Percentiles rank a stretch among this genome's conserved stretches.
phyloP scores from a whole-genome alignment of 2,797 vertebrate species.

The Parauchenoglanis punctatus region DNA sequence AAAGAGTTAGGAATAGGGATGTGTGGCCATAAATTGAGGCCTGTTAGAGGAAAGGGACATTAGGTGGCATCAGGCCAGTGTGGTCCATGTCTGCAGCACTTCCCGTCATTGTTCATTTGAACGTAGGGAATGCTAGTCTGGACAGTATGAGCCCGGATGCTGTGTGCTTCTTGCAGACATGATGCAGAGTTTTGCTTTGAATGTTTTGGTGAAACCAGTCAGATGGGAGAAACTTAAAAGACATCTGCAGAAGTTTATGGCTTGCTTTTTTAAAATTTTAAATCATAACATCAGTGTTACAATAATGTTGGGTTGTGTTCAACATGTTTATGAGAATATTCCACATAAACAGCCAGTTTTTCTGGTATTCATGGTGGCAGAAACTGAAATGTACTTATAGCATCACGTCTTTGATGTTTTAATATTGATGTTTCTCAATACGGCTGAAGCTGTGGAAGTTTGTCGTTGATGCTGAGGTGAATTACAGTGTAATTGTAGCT shows the following conservation, averaged over 20 bases:
- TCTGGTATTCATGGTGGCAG: neutral
- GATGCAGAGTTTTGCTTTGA: slow-evolving; percentile 3
- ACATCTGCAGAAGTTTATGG: neutral
- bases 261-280: neutral
- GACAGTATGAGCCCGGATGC: slow-evolving; percentile 25
- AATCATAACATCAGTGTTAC: neutral
- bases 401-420: neutral
- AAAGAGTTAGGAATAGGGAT: neutral
- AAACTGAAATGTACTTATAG: neutral
- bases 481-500: neutral
- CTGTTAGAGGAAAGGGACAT: slow-evolving; percentile 19
- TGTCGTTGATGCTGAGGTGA: neutral
- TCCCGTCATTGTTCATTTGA: slow-evolving; percentile 39
- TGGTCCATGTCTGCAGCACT: slow-evolving; percentile 29
- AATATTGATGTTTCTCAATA: neutral
- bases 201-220: slow-evolving; percentile 3
- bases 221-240: neutral
- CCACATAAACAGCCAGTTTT: neutral
- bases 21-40: neutral
- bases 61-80: slow-evolving; percentile 23
- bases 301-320: slow-evolving; percentile 5
- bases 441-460: neutral
- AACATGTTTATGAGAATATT: slow-evolving; percentile 8
- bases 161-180: slow-evolving; percentile 27
- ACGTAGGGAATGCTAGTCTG: slow-evolving; percentile 31